Base-by-base conservation (phyloP, 2,113 vertebrate species). In the Panthera tigris region DNA sequence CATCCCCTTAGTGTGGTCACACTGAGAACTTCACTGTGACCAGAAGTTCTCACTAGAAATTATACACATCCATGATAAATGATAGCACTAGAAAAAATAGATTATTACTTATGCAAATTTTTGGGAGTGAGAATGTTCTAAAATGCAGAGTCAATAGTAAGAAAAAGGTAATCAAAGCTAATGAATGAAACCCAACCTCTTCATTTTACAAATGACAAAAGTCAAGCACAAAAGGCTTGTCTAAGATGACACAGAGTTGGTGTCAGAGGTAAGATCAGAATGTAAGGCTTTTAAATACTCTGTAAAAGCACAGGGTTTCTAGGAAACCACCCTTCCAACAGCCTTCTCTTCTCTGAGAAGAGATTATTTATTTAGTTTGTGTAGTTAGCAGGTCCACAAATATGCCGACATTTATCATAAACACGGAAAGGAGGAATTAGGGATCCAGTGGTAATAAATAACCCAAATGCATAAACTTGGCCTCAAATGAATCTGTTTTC, bases 151-250 rank as follows among this genome's bases (percentile, higher is more conserved):
- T 61, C 39, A 80, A 73, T 31, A 7, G 7, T 65, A 71, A 93
- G 73, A 63, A 89, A 97, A 97, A 95, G 7, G 18, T 68, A 41
- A 57, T 86, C 33, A 74, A 91, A 89, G 55, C 74, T 82, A 74
- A 90, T 63, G 45, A 96, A 83, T 61, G 16, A 96, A 95, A 73
- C 8, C 29, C 5, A 84, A 61, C 48, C 92, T 91, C n/a, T 29
- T 89, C 74, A 90, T 95, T 86, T 96, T 84, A 92, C 68, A 73
- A 29, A 65, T n/a, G 45, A 89, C 80, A 89, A 95, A 96, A 92
- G n/a, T 65, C 69, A 79, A 81, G 65, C 41, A 88, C 29, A 4
- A 45, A 71, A 50, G 25, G 36, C 39, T 84, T 68, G n/a, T 68
- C 36, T 57, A 66, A 74, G 29, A 89, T 45, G 83, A 87, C 23